Percentiles rank a stretch among this genome's conserved stretches.
phyloP scores from a whole-genome alignment of 1,140 invertebrate species.

The Megalonaias nervosa region DNA sequence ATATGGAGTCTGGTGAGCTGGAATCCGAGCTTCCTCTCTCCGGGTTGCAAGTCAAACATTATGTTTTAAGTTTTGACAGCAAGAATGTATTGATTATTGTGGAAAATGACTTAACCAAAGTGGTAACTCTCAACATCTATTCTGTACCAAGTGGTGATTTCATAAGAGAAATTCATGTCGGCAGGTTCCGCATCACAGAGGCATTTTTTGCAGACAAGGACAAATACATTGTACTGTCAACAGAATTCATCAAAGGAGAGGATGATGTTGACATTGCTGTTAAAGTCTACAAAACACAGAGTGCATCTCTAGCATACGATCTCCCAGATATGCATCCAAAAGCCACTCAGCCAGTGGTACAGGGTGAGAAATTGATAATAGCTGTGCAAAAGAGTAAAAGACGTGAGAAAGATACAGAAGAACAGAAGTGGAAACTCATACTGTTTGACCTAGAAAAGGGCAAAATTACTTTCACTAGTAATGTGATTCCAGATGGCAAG shows the following conservation, averaged over 20 bases:
- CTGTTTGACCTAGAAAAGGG: constrained; percentile 36
- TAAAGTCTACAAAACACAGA: not conserved
- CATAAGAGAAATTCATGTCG: not conserved
- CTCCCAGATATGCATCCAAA: constrained; percentile 31
- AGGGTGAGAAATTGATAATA: constrained; percentile 17
- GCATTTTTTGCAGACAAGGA: constrained; percentile 30
- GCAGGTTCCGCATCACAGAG: constrained; percentile 19
- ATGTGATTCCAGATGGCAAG: constrained; percentile 9
- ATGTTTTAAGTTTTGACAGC: constrained; percentile 1
- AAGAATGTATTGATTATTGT: no score
- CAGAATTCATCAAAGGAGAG: not conserved
- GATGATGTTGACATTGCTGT: not conserved
- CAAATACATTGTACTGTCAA: constrained; percentile 8
- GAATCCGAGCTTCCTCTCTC: constrained; percentile 21
- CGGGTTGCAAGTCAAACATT: constrained; percentile 40
- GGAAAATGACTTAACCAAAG: constrained; percentile 2
- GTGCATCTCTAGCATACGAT: constrained; percentile 1
- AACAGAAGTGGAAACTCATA: constrained; percentile 22
- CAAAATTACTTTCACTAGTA: constrained; percentile 19
- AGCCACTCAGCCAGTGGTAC: constrained; percentile 24
- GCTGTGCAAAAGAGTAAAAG: not conserved
- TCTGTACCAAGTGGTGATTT: no score
- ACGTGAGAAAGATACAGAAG: constrained; percentile 5
- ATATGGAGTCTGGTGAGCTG: constrained; percentile 30
- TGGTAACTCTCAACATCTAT: constrained; percentile 16